Evolutionary conservation across 2,888 invertebrate species (phyloP), one percentile per base, ranked within the genome.

Genomic region (Euclidia mi): DNA sequence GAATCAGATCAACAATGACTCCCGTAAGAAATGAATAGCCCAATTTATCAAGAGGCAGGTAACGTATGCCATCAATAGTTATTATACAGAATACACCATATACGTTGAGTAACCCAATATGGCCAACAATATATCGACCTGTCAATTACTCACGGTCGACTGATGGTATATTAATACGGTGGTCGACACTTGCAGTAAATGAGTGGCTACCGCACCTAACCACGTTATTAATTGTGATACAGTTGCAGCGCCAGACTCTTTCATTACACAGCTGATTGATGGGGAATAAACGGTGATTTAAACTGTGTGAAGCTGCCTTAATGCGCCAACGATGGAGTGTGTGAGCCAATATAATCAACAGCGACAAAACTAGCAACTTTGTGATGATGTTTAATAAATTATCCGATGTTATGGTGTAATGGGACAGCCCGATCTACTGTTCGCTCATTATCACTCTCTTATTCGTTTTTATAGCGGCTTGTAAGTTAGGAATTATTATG

Each of bases 161-260:
- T 50, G 50, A 61, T 55, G 51, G 43, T 50, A 45, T 69, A 69
- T 71, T 66, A 67, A 66, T 70, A 57, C 51, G 38, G 40, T 38
- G 37, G 44, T 28, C 41, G 46, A 42, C 40, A 49, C 52, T 45
- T 53, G 49, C 17, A 56, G 49, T 55, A 65, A 71, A 70, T 64
- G 57, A 64, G 60, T 64, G 64, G 50, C 50, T 51, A 60, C 47
- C 49, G 38, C 28, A 31, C 25, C 47, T 48, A 46, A 48, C 71
- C 68, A 3, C 64, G 15, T 37, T 34, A 38, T 49, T 53, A 58
- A 71, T 71, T 67, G 55, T 35, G 43, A 43, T 43, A 17, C 45
- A 43, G 43, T 32, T 42, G 41, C 35, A 47, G 31, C 32, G 20
- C 41, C 3, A 49, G 28, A 35, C 15, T 32, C 53, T 43, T 37